Evolutionary conservation across 2,797 vertebrate species (phyloP), one percentile per base, ranked within the genome.

Genomic region (Prionace glauca): DNA sequence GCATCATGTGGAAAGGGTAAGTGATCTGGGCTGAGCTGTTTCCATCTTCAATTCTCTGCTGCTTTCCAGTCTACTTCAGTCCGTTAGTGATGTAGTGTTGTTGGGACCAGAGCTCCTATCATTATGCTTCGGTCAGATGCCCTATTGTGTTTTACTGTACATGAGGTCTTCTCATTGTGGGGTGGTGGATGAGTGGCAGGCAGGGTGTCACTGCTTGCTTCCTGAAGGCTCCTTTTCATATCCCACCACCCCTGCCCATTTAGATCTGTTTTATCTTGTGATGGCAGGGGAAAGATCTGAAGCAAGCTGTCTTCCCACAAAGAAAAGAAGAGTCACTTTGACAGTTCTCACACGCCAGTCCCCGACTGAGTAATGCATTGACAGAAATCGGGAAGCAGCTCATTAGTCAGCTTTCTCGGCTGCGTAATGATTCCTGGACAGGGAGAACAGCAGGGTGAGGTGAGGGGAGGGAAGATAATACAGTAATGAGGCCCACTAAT

Each of bases 1-100:
- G 98, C 99, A 0, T 98, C 99, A 1, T 99, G 99, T 97, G 96
- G 98, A 96, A 99, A 99, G 99, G 99, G 99, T 98, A 98, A 98
- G 97, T 96, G 50, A 16, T 50, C 84, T 22, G 20, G 74, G 74
- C 74, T 77, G 41, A 84, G 81, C 36, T 10, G 8, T 84, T 84
- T 84, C 81, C 18, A 84, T 24, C 22, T 41, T 84, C 81, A 84
- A 22, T 84, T 24, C 1, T 22, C 41, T 84, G 20, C 20, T 84
- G 36, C 22, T 45, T 84, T 84, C 7, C 81, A 77, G n/a, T 74
- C 81, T 84, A 9, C 22, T 60, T 60, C 29, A 20, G 16, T 5
- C 20, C 65, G 26, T 36, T 69, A 16, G 65, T 12, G 20, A 69
- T 36, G 32, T 3, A 26, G 32, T 84, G 24, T 67, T 67, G 11